These are phyloP conservation scores for Craseonycteris thonglongyai DNA, from an alignment of 2,113 vertebrate species.

Conservation along the genomic window DNA sequence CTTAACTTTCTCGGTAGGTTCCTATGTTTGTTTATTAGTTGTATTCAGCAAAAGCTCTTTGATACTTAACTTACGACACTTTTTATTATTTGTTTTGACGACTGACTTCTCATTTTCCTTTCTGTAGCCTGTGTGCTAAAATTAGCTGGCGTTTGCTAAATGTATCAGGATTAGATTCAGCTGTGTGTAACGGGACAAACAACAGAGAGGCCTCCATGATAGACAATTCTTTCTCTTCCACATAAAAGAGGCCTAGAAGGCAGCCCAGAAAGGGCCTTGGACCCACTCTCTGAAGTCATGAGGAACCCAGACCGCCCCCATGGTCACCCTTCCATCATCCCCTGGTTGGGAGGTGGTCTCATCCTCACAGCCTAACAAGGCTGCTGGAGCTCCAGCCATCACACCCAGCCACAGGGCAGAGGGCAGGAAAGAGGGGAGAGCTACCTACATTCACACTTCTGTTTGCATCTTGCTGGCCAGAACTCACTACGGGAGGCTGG, in stretches of 20 bases:
- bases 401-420: not conserved
- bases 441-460: not conserved
- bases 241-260: not conserved
- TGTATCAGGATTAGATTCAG: conserved; percentile 12
- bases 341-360: not conserved
- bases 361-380: not conserved
- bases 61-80: not conserved
- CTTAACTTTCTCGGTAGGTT: not conserved
- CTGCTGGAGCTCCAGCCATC: not conserved
- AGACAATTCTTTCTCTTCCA: not conserved
- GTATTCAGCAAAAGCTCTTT: not conserved
- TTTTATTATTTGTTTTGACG: conserved; percentile 14
- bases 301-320: not conserved
- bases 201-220: not conserved
- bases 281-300: not conserved
- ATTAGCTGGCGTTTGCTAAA: conserved; percentile 31
- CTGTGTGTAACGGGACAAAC: not conserved
- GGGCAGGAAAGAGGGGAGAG: not conserved
- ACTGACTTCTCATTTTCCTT: conserved; percentile 19
- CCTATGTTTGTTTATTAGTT: not conserved
- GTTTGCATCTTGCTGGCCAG: not conserved
- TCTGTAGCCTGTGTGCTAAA: conserved; percentile 44
- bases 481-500: not conserved
- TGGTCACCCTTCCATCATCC: fast-evolving
- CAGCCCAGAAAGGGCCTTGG: not conserved